A percentile compares a stretch with the other conserved stretches of the same genome.
phyloP scores from a whole-genome alignment of 2,113 vertebrate species.

The Myiopsitta monachus region DNA sequence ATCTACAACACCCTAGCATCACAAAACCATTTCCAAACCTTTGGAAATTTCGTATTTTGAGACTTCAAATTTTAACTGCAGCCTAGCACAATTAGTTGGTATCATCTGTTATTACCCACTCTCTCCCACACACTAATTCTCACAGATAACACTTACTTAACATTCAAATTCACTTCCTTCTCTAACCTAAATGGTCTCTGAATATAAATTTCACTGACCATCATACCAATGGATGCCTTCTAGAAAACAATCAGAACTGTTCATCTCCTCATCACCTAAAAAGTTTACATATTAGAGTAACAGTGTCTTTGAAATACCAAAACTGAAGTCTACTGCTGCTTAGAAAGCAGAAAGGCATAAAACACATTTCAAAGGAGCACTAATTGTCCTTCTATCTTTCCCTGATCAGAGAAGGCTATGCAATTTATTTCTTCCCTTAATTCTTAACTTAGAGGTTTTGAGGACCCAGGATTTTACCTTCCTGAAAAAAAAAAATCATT shows the following conservation, averaged over 20 bases:
- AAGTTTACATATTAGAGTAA: not conserved
- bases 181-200: not conserved
- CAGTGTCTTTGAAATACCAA: not conserved
- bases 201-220: not conserved
- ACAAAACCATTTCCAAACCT: not conserved
- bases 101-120: not conserved
- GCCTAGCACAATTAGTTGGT: not conserved
- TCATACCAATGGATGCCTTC: not conserved
- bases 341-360: not conserved
- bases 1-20: not conserved
- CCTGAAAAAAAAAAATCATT: not conserved
- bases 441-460: not conserved
- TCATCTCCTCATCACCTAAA: not conserved
- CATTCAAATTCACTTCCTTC: not conserved
- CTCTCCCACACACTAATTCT: not conserved
- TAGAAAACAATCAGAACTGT: not conserved
- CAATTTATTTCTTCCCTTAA: not conserved
- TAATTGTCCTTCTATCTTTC: not conserved
- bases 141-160: not conserved
- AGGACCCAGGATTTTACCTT: not conserved
- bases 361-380: not conserved
- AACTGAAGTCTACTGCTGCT: not conserved
- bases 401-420: not conserved
- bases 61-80: not conserved
- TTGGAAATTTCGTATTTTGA: not conserved